Evolutionary conservation across 2,888 invertebrate species (phyloP).

Genomic region (Petrophora chlorosata): DNA sequence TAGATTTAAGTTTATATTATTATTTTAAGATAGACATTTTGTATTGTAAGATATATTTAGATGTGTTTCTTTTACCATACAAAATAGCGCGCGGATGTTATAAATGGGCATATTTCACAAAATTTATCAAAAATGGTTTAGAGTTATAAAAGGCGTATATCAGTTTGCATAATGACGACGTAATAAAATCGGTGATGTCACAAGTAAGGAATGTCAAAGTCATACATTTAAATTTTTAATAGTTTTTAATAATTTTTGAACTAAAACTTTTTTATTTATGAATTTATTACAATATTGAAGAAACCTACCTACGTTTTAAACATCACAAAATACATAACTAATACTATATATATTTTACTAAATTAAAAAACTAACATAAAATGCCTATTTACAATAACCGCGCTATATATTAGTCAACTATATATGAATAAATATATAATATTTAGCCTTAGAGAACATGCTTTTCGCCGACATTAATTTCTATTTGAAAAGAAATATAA

Average conservation of each 20-base stretch:
- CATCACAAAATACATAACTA: too few relatives aligned
- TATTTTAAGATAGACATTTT: constrained; percentile 65
- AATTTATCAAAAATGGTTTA: too few relatives aligned
- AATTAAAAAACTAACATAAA: background rate
- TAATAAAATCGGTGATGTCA: too few relatives aligned
- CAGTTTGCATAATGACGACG: too few relatives aligned
- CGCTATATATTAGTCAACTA: constrained; percentile 65
- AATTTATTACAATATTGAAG: too few relatives aligned
- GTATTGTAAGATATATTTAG: constrained; percentile 74
- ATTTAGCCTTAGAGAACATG: constrained; percentile 65
- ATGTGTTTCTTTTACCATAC: constrained; percentile 75
- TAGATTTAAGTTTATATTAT: constrained; percentile 63
- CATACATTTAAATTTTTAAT: too few relatives aligned
- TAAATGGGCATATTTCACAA: constrained; percentile 8
- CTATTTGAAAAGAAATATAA: constrained; percentile 53
- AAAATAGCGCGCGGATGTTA: constrained; percentile 35
- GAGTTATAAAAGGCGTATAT: too few relatives aligned
- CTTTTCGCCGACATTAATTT: constrained; percentile 65
- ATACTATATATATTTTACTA: too few relatives aligned
- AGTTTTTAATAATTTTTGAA: too few relatives aligned
- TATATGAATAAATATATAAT: constrained; percentile 63
- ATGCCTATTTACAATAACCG: constrained; percentile 49
- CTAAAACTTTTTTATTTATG: too few relatives aligned
- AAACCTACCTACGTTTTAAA: too few relatives aligned
- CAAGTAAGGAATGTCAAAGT: too few relatives aligned